A percentile compares a stretch with the other conserved stretches of the same genome.
Conservation (phyloP, 2,888 invertebrate genomes). For the Epistrophella euchroma region DNA sequence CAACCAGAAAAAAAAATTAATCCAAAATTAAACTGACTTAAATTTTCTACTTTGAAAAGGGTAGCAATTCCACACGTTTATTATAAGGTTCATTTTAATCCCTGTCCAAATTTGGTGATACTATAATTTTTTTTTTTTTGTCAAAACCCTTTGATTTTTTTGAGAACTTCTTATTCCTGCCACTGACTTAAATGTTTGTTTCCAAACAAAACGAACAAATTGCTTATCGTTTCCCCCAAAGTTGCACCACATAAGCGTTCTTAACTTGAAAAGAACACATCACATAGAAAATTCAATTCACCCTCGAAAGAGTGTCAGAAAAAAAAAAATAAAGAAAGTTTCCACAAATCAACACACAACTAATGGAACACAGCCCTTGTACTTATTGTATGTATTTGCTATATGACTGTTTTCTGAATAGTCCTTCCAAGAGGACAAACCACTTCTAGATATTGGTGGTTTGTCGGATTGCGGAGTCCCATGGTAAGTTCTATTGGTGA, state of each 20-base stretch:
- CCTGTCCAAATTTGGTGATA: too few relatives aligned
- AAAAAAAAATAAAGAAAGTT: conserved; percentile 3
- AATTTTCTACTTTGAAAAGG: too few relatives aligned
- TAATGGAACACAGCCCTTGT: conserved; percentile 17
- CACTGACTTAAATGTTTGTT: neutral
- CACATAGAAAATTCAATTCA: conserved; percentile 22
- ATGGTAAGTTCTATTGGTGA: conserved; percentile 23
- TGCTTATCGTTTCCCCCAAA: conserved; percentile 11
- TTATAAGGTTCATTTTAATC: too few relatives aligned
- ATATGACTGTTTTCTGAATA: neutral
- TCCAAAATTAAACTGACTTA: too few relatives aligned
- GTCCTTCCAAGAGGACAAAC: conserved; percentile 33
- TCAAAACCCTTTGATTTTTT: neutral
- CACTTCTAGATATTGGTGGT: conserved; percentile 60
- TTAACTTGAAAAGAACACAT: conserved; percentile 24
- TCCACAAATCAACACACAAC: conserved; percentile 24
- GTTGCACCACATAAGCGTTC: conserved; percentile 14
- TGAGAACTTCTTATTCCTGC: neutral
- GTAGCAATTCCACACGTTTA: too few relatives aligned
- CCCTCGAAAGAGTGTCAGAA: neutral
- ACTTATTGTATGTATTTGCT: conserved; percentile 40
- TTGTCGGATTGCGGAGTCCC: conserved; percentile 23
- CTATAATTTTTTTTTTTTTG: too few relatives aligned
- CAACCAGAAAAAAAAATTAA: too few relatives aligned
- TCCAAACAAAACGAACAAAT: neutral